phyloP scores from a whole-genome alignment of 2,113 vertebrate species.

The Piaya cayana region DNA sequence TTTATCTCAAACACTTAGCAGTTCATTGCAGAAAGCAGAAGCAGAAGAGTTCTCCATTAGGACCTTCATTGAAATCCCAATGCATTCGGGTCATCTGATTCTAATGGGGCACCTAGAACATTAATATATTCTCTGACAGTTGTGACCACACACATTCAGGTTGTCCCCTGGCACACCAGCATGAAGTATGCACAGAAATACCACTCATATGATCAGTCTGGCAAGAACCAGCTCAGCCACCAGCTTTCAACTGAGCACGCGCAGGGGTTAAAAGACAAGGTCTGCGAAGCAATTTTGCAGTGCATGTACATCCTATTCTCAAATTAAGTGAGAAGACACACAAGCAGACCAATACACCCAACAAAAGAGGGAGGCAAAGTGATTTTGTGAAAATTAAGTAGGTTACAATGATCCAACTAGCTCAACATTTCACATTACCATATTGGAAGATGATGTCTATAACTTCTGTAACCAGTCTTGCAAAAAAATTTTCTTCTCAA shows the following conservation, averaged over 20 bases:
- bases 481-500: neutral
- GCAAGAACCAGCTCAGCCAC: neutral
- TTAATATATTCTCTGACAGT: neutral
- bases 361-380: neutral
- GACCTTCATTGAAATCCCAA: neutral
- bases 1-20: neutral
- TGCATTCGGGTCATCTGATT: neutral
- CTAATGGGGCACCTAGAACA: neutral
- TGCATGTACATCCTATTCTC: neutral
- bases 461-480: neutral
- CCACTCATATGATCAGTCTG: neutral
- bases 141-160: neutral
- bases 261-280: fast-evolving
- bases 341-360: neutral
- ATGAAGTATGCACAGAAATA: neutral
- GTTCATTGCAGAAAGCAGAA: neutral
- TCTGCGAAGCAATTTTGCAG: neutral
- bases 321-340: neutral
- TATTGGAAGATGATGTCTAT: neutral
- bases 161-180: neutral
- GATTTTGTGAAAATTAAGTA: neutral
- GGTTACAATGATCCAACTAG: neutral
- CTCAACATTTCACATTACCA: neutral
- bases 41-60: neutral
- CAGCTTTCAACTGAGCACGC: neutral